Evolutionary conservation across 2,888 invertebrate species (phyloP), one percentile per base, ranked within the genome.

Genomic region (Microctonus hyperodae): DNA sequence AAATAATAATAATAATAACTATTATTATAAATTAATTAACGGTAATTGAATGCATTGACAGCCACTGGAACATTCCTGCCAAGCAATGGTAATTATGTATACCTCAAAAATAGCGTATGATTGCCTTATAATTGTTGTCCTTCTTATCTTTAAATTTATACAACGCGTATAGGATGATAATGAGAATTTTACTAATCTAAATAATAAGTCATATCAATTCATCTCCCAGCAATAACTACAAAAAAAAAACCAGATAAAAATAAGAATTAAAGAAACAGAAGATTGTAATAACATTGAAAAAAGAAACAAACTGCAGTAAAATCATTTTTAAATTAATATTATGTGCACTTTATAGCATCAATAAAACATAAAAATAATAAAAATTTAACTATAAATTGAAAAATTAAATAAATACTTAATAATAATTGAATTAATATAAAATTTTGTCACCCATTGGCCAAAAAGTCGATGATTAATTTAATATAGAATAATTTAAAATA

Each of bases 401-500:
- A 9, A n/a, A 61, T n/a, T 31, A 61, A 35, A 61, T 31, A 33
- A 13, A 48, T 44, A 20, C 40, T 35, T 56, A 61, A 50, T 58
- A 20, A 61, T 40, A 44, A 40, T 33, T 62, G 51, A 37, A 53
- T 58, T n/a, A n/a, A n/a, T n/a, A 22, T 55, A 64, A 58, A 74
- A 65, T 71, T 70, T 70, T 70, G 68, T 64, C 60, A 50, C 51
- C 70, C 64, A 68, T 59, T 59, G 68, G 64, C 65, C 71, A 64
- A 67, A 58, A 68, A 53, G 25, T 50, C 63, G 60, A 53, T 64
- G 16, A 60, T 64, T 44, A 58, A 48, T 64, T n/a, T 33, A 59
- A 37, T 58, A 35, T 58, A 40, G 33, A 40, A 67, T 64, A 64
- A 69, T 69, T 63, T 31, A 64, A 64, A 76, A 76, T 69, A 72